Evolutionary conservation across 2,888 invertebrate species (phyloP).

Genomic region (Oithona nana): DNA sequence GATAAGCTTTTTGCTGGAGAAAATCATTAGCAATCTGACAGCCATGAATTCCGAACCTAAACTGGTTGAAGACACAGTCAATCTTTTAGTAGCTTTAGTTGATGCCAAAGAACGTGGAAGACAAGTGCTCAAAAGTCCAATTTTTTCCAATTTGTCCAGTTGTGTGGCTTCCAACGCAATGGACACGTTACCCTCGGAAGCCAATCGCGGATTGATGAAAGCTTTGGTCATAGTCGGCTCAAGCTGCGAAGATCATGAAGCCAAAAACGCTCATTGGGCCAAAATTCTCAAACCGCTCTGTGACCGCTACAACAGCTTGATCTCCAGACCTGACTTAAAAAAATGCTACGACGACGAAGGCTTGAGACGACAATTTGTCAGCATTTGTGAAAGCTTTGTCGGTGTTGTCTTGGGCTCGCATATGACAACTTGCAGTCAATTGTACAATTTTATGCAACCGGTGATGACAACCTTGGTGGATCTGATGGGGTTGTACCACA

Average conservation of each 20-base stretch:
- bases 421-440: constrained; percentile 30
- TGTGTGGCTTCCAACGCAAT: constrained; percentile 34
- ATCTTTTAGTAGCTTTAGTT: constrained; percentile 38
- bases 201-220: constrained; percentile 39
- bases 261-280: constrained; percentile 23
- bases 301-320: constrained; percentile 31
- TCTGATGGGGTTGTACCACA: constrained; percentile 52
- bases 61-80: constrained; percentile 41
- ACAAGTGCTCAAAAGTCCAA: constrained; percentile 37
- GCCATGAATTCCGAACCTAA: constrained; percentile 41
- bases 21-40: constrained; percentile 41
- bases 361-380: constrained; percentile 45
- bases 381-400: constrained; percentile 52
- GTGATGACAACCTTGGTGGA: constrained; percentile 45
- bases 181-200: constrained; percentile 36
- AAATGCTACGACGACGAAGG: constrained; percentile 39
- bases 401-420: constrained; percentile 43
- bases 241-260: constrained; percentile 23
- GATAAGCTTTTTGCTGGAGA: constrained; percentile 42
- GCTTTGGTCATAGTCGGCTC: constrained; percentile 17
- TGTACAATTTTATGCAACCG: constrained; percentile 42
- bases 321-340: constrained; percentile 28
- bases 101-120: constrained; percentile 35
- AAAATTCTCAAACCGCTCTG: constrained; percentile 36
- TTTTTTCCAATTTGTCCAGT: constrained; percentile 36